These are phyloP conservation scores for Loripinus fragilis DNA, from an alignment of 2,888 invertebrate genomes.

Conservation along the genomic window DNA sequence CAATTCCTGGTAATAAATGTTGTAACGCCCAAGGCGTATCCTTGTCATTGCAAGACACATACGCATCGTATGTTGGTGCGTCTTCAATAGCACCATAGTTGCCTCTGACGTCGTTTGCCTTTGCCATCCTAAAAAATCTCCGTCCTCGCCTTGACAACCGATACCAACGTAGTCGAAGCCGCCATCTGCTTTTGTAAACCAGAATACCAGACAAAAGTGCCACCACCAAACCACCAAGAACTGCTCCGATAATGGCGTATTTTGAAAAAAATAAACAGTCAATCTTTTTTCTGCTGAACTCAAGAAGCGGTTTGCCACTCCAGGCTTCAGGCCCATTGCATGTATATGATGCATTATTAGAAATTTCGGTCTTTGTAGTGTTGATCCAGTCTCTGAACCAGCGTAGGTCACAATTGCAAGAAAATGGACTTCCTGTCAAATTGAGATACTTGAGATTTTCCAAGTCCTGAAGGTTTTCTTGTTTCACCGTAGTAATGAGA, in stretches of 20 bases:
- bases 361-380: constrained; percentile 86
- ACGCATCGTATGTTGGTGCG: constrained; percentile 39
- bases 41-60: constrained; percentile 62
- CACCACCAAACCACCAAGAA: constrained; percentile 42
- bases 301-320: constrained; percentile 61
- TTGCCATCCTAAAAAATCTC: not conserved
- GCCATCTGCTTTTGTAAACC: constrained; percentile 60
- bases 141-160: constrained; percentile 19
- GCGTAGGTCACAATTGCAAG: constrained; percentile 95
- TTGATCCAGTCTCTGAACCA: constrained; percentile 96
- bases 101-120: constrained; percentile 37
- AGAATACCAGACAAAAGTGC: constrained; percentile 31
- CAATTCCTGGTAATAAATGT: constrained; percentile 61
- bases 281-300: constrained; percentile 65
- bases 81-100: constrained; percentile 47
- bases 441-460: constrained; percentile 86
- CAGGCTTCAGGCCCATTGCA: constrained; percentile 68
- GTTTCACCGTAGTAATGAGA: constrained; percentile 77
- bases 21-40: constrained; percentile 65
- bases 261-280: constrained; percentile 64
- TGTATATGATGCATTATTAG: constrained; percentile 46
- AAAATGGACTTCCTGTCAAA: constrained; percentile 94
- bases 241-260: constrained; percentile 50
- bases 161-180: constrained; percentile 42
- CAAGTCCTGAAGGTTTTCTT: constrained; percentile 86